Evolutionary conservation across 2,888 invertebrate species (phyloP).

Genomic region (Bedellia somnulentella): DNA sequence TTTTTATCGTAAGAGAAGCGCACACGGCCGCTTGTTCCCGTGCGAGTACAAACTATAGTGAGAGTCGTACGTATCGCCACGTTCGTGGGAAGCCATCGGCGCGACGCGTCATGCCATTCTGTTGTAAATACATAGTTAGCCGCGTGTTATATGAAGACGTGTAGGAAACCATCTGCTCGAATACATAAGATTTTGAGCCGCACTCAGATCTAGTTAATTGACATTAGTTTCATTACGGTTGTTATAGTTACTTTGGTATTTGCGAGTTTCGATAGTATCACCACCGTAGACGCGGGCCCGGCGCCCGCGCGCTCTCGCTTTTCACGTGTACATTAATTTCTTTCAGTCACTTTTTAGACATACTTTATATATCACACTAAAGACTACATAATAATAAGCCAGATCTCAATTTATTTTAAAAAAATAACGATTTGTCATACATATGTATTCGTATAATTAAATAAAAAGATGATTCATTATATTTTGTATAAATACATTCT

Average conservation of each 20-base stretch:
- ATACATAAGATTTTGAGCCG: conserved; percentile 48
- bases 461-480: conserved; percentile 51
- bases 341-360: conserved; percentile 52
- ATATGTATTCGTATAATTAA: conserved; percentile 44
- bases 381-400: conserved; percentile 61
- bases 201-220: conserved; percentile 48
- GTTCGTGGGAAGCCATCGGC: conserved; percentile 60
- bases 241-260: conserved; percentile 36
- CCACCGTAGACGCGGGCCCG: conserved; percentile 7
- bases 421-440: conserved; percentile 53
- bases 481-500: conserved; percentile 58
- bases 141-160: conserved; percentile 22
- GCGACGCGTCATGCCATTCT: conserved; percentile 46
- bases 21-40: conserved; percentile 55
- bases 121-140: conserved; percentile 58
- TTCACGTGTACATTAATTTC: conserved; percentile 46
- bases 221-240: conserved; percentile 50
- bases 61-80: conserved; percentile 46
- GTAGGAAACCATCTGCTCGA: conserved; percentile 43
- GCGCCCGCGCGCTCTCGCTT: conserved; percentile 17
- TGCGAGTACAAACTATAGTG: conserved; percentile 53
- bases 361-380: conserved; percentile 57
- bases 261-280: conserved; percentile 44
- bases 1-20: conserved; percentile 54
- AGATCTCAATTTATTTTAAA: conserved; percentile 60